Base-by-base conservation (phyloP, 2,888 invertebrate genomes). In the Rotaria sp. region DNA sequence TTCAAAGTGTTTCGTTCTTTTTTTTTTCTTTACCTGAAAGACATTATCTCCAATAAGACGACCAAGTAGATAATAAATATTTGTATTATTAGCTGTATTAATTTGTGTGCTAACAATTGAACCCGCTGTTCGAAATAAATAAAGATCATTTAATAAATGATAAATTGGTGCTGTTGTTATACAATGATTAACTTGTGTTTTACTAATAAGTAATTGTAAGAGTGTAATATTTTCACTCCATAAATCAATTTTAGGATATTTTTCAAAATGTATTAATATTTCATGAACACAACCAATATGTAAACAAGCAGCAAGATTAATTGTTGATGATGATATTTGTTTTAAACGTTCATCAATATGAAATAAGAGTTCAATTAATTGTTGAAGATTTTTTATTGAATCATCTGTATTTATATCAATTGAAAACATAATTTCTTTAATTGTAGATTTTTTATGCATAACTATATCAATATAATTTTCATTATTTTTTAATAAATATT, bases 321-420 rank as follows among this genome's bases (percentile, higher is more conserved):
- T 80, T 45, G 45, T 80, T 45, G 45, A 80, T 11, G 41, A 41
- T 45, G n/a, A 45, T 13, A 45, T 10, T 80, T 80, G 38, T 80
- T 80, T 80, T 45, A 80, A 80, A 45, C n/a, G 41, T 80, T 80
- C 80, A 5, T 80, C n/a, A 8, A 80, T 26, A 5, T 45, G 26
- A 45, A 80, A 80, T 80, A 80, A 45, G 13, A 80, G n/a, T 45
- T 80, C 80, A n/a, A 80, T 45, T 80, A 80, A n/a, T 80, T 80
- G 45, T 45, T 80, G 80, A 45, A 80, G 26, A 11, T 8, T 13
- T 80, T 80, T 80, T 26, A n/a, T 3, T 80, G 80, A 80, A 80
- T 80, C 75, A 80, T 80, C n/a, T 18, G 35, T 67, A n/a, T 80
- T 15, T 11, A 38, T n/a, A 45, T 80, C 45, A n/a, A 80, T 80